Percentiles rank a stretch among this genome's conserved stretches.
phyloP scores from a whole-genome alignment of 1,140 invertebrate species.

The Episyrphus balteatus region DNA sequence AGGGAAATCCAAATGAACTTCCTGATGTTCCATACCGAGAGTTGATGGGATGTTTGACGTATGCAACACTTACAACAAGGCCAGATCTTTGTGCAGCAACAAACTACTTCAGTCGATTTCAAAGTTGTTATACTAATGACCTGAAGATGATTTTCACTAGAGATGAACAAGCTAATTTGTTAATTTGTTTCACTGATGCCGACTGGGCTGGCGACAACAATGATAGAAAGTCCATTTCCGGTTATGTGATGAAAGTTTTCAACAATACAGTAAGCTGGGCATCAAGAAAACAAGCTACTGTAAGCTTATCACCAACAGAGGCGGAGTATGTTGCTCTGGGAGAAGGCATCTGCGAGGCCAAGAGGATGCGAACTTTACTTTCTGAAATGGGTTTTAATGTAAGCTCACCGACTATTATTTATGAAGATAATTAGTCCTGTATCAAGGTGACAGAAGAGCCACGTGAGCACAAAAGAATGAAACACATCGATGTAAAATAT shows the following conservation, averaged over 20 bases:
- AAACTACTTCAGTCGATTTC: too few species aligned
- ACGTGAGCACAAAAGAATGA: constrained; percentile 15
- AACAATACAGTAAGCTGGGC: constrained; percentile 19
- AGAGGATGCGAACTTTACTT: constrained; percentile 20
- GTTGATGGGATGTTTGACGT: background rate
- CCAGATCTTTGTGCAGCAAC: too few species aligned
- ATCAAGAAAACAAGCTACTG: constrained; percentile 23
- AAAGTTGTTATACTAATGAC: constrained; percentile 40
- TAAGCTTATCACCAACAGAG: too few species aligned
- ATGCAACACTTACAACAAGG: too few species aligned
- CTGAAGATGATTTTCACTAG: constrained; percentile 9
- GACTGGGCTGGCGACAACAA: constrained; percentile 26
- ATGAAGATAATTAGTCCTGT: constrained; percentile 22
- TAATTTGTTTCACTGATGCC: constrained; percentile 33
- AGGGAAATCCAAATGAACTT: constrained; percentile 8
- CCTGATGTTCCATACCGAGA: background rate
- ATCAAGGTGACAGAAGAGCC: constrained; percentile 30
- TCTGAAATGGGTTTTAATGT: constrained; percentile 9
- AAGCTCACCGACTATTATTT: constrained; percentile 4
- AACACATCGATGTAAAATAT: constrained; percentile 20
- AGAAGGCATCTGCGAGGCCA: constrained; percentile 5
- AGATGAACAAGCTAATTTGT: constrained; percentile 8
- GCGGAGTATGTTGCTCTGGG: too few species aligned
- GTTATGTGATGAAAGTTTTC: constrained; percentile 21
- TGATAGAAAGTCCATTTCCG: constrained; percentile 23